These are phyloP conservation scores for Myotis brandtii DNA, from an alignment of 2,113 vertebrate species.

Conservation along the genomic window DNA sequence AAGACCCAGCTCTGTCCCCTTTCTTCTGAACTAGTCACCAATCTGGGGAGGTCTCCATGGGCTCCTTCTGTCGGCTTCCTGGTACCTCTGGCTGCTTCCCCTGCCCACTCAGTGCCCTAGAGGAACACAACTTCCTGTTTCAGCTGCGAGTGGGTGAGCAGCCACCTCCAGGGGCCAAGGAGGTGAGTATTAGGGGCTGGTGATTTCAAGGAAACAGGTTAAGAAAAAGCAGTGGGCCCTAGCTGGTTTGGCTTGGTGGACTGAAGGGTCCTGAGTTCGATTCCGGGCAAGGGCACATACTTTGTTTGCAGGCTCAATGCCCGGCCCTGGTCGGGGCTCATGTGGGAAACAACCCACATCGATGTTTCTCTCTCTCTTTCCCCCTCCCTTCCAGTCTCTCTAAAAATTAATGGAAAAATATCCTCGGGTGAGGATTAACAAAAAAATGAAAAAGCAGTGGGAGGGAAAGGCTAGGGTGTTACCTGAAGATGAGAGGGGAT, in stretches of 20 bases:
- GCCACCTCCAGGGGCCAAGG: constrained; percentile 88
- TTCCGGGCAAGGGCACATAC: too few species aligned
- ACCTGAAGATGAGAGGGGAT: neutral
- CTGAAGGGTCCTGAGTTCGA: too few species aligned
- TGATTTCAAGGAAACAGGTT: neutral
- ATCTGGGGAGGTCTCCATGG: constrained; percentile 92
- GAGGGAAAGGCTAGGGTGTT: neutral
- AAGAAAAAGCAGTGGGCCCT: neutral
- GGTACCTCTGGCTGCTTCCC: constrained; percentile 87
- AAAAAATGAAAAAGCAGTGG: neutral
- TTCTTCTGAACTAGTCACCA: constrained; percentile 87
- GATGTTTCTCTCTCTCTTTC: too few species aligned
- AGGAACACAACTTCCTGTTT: constrained; percentile 95
- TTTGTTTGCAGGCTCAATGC: too few species aligned
- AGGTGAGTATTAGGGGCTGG: constrained; percentile 83
- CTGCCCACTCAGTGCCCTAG: constrained; percentile 90
- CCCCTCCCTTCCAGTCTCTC: too few species aligned
- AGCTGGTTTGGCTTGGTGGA: too few species aligned
- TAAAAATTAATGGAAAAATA: too few species aligned
- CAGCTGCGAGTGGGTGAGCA: constrained; percentile 90
- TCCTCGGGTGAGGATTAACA: too few species aligned
- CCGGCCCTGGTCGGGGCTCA: too few species aligned
- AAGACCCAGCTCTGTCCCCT: neutral
- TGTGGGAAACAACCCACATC: too few species aligned
- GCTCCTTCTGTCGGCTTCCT: constrained; percentile 90